Evolutionary conservation across 2,113 vertebrate genomes (phyloP).

Genomic region (Sander vitreus): DNA sequence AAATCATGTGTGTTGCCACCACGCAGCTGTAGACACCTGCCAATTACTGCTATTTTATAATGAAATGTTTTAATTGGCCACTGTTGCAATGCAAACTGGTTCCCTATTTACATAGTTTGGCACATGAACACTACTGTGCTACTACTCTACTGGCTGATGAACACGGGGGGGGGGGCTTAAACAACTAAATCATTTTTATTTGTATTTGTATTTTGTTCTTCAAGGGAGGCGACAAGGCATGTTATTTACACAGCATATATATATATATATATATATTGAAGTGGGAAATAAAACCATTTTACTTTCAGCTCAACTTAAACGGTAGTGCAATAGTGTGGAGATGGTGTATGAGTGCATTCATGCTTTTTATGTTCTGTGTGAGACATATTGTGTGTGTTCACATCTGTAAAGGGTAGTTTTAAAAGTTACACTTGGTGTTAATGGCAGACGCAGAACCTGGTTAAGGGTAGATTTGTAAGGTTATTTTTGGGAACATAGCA

Average conservation of each 20-base stretch:
- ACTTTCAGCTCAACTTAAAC: neutral
- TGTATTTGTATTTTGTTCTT: constrained; percentile 1
- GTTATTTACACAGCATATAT: neutral
- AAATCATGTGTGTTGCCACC: neutral
- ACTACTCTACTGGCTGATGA: neutral
- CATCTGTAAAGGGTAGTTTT: neutral
- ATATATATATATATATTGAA: neutral
- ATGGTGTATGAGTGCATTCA: neutral
- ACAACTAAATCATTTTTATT: no score
- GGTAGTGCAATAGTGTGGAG: neutral
- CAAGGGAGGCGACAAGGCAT: constrained; percentile 3
- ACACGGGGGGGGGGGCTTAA: neutral
- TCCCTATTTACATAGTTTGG: neutral
- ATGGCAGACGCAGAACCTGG: neutral
- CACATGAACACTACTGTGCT: no score
- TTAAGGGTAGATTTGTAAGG: neutral
- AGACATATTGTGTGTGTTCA: neutral
- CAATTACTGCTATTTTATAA: constrained; percentile 9
- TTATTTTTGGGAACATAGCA: neutral
- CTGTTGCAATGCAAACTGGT: neutral
- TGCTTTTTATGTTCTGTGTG: neutral
- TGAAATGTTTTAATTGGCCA: neutral
- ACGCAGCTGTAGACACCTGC: neutral
- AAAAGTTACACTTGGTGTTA: neutral
- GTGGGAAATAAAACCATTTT: neutral